Evolutionary conservation across 2,888 invertebrate genomes (phyloP).

Genomic region (Brachynemurus nebulosus): DNA sequence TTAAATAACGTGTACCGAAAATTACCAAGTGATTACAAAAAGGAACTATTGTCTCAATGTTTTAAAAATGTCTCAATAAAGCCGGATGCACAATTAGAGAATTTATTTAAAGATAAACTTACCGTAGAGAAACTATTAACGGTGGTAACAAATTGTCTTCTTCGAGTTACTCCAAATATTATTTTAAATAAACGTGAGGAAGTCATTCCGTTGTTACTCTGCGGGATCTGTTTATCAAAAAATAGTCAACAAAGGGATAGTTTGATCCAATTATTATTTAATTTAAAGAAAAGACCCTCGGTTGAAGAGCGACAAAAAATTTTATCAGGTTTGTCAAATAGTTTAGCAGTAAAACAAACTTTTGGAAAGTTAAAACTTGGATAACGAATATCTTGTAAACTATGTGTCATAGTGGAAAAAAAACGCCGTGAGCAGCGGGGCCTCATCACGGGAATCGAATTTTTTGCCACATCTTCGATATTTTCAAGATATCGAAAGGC

Average conservation of each 20-base stretch:
- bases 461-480: too few relatives aligned
- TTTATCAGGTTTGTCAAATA: conserved; percentile 34
- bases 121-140: conserved; percentile 33
- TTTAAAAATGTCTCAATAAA: conserved; percentile 30
- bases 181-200: conserved; percentile 54
- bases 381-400: too few relatives aligned
- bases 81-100: conserved; percentile 27
- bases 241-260: conserved; percentile 44
- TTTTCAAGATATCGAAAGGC: too few relatives aligned
- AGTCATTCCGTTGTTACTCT: conserved; percentile 47
- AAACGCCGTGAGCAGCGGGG: too few relatives aligned
- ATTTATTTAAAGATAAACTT: conserved; percentile 28
- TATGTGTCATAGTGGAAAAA: too few relatives aligned
- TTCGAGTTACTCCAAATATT: conserved; percentile 52
- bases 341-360: too few relatives aligned
- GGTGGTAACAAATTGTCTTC: conserved; percentile 40
- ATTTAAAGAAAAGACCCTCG: conserved; percentile 55
- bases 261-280: conserved; percentile 50
- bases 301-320: conserved; percentile 47
- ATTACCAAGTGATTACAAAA: conserved; percentile 37
- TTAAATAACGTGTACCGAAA: conserved; percentile 19
- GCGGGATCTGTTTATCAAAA: conserved; percentile 44
- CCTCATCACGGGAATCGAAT: too few relatives aligned
- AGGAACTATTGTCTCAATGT: conserved; percentile 37
- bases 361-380: too few relatives aligned